These are phyloP conservation scores for Drosophila mojavensis DNA, from an alignment of 1,140 invertebrate genomes.

Conservation along the genomic window DNA sequence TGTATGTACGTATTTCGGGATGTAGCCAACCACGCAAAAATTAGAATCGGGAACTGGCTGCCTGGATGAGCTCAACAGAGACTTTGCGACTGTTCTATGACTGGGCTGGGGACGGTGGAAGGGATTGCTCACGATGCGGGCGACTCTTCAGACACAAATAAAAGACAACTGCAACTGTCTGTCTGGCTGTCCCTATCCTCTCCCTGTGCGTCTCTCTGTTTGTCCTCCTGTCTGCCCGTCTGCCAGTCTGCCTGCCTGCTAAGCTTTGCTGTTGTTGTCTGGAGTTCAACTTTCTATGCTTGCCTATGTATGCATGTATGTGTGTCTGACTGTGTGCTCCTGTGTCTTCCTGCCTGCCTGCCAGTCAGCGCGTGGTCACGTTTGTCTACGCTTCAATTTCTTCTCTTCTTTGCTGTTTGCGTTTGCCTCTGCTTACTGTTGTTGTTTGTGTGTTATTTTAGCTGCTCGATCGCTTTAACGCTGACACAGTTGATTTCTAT, in stretches of 20 bases:
- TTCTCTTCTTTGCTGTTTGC: constrained; percentile 15
- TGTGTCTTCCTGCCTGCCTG: constrained; percentile 34
- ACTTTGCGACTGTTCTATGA: constrained; percentile 30
- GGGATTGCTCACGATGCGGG: constrained; percentile 3
- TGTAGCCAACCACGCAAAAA: constrained; percentile 24
- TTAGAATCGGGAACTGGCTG: constrained; percentile 32
- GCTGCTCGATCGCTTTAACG: constrained; percentile 37
- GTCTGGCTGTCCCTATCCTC: not conserved
- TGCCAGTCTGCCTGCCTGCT: not conserved
- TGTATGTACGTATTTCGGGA: constrained; percentile 1
- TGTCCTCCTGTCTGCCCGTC: too few species aligned
- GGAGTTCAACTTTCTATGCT: not conserved
- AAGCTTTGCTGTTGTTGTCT: not conserved
- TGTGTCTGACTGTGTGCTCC: constrained; percentile 25
- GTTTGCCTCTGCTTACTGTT: constrained; percentile 17
- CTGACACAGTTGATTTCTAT: constrained; percentile 79
- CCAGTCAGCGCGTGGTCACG: constrained; percentile 44
- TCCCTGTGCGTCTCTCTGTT: too few species aligned
- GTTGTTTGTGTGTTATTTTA: constrained; percentile 11
- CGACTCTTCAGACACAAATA: constrained; percentile 46
- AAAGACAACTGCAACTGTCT: constrained; percentile 55
- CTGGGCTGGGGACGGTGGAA: not conserved
- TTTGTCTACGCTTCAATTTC: constrained; percentile 62
- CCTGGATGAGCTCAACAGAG: constrained; percentile 43
- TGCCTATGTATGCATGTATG: not conserved